Base-by-base conservation (phyloP, 2,113 vertebrate species). In the Microcebus lehilahytsara region DNA sequence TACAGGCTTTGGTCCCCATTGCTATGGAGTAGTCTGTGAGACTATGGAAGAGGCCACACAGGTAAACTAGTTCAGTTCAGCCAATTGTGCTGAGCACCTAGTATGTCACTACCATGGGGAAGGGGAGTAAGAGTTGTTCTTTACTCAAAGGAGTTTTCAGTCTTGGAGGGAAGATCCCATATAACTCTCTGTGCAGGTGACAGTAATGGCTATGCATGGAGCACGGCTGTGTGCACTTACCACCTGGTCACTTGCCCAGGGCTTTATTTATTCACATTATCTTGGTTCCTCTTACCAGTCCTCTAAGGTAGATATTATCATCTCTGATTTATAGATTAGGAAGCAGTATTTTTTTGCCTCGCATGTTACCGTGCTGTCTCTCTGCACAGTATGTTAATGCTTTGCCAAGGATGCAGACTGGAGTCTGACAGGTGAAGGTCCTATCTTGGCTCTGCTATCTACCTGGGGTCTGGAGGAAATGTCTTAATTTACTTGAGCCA, bases 121-220 rank as follows among this genome's bases (percentile, higher is more conserved):
- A 14, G 25, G 60, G n/a, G 85, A 81, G 7, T 8, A 25, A 85
- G 42, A 49, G 13, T 49, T 25, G 11, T 17, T 88, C n/a, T 71
- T 51, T 27, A 37, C 30, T 78, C 12, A 1, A 89, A 32, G 20
- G n/a, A 62, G 37, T 46, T 53, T 71, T 81, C 32, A 30, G 23
- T 84, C 78, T 89, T 17, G 40, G 32, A 62, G 60, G 85, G 42
- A 32, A 49, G 49, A 13, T 14, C 11, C 2, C 79, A 34, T 16
- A 22, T 5, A 37, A 0, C 4, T 49, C 1, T 80, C 46, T 30
- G 0, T 53, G 53, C 74, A 19, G 25, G 5, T 34, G 95, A 87
- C 42, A 9, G 0, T 9, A 7, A 9, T 13, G 81, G 11, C 46
- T 42, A 2, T 0, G 25, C 37, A 4, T 2, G 16, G 56, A 27